These are phyloP conservation scores for Halocaridina rubra DNA, from an alignment of 2,888 invertebrate genomes.

Conservation along the genomic window DNA sequence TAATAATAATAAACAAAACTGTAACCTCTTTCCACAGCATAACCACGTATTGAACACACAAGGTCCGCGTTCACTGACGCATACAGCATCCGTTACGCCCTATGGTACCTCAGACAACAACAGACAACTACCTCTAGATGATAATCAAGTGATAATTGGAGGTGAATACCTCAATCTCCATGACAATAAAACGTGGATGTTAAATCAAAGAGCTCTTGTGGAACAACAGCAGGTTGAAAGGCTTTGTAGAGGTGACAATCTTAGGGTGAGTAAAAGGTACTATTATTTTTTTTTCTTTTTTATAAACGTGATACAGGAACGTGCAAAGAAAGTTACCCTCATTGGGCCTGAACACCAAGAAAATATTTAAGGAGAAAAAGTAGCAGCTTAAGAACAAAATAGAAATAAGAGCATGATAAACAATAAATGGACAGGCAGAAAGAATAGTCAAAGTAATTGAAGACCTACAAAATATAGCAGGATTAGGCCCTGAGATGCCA, in stretches of 20 bases:
- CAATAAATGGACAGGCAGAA: no score
- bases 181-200: constrained; percentile 49
- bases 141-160: background rate
- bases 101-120: background rate
- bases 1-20: no score
- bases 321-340: no score
- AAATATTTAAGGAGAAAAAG: no score
- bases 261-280: constrained; percentile 30
- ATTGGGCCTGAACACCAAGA: no score
- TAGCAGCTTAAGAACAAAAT: no score
- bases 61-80: constrained; percentile 32
- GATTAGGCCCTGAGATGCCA: no score
- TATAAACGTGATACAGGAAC: no score
- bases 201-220: constrained; percentile 17
- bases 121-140: background rate
- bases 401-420: no score
- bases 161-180: constrained; percentile 28
- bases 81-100: constrained; percentile 25
- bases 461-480: no score
- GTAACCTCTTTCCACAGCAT: constrained; percentile 20
- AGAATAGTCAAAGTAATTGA: no score
- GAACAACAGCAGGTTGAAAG: constrained; percentile 35
- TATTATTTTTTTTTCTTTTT: no score
- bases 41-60: constrained; percentile 40
- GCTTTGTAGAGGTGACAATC: constrained; percentile 36